phyloP scores from a whole-genome alignment of 1,140 invertebrate species.

The Ruditapes philippinarum region DNA sequence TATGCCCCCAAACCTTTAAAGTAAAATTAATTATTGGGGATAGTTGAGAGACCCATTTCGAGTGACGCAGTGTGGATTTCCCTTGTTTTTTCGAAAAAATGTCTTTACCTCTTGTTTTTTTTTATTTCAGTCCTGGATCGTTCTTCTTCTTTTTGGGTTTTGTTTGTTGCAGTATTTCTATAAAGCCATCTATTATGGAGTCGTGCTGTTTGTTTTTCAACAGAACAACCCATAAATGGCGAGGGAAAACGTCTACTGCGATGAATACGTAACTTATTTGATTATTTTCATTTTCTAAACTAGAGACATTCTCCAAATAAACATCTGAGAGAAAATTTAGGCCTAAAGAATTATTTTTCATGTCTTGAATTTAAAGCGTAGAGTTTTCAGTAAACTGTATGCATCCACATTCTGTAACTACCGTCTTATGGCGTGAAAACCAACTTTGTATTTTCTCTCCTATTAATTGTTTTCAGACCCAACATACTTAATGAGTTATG shows the following conservation, averaged over 20 bases:
- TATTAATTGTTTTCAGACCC: too few relatives aligned
- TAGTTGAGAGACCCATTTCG: constrained; percentile 1
- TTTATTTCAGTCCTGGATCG: neutral
- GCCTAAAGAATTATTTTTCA: too few relatives aligned
- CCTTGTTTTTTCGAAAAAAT: neutral
- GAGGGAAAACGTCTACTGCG: neutral
- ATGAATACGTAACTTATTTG: neutral
- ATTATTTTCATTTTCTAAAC: constrained; percentile 14
- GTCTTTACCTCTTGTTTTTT: constrained; percentile 12
- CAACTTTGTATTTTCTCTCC: too few relatives aligned
- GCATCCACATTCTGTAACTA: too few relatives aligned
- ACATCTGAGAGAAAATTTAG: neutral
- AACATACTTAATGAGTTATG: too few relatives aligned
- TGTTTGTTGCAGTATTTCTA: neutral
- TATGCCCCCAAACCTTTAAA: neutral
- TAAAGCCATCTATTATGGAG: neutral
- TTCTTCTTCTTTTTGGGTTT: constrained; percentile 22
- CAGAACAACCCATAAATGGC: neutral
- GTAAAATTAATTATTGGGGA: neutral
- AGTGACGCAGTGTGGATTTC: neutral
- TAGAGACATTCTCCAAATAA: constrained; percentile 5
- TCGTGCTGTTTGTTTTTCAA: constrained; percentile 17
- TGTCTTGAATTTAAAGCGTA: too few relatives aligned
- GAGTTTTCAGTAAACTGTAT: too few relatives aligned
- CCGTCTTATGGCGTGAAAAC: too few relatives aligned